Evolutionary conservation across 2,888 invertebrate genomes (phyloP).

Genomic region (Sinodicranocentrus sp.): DNA sequence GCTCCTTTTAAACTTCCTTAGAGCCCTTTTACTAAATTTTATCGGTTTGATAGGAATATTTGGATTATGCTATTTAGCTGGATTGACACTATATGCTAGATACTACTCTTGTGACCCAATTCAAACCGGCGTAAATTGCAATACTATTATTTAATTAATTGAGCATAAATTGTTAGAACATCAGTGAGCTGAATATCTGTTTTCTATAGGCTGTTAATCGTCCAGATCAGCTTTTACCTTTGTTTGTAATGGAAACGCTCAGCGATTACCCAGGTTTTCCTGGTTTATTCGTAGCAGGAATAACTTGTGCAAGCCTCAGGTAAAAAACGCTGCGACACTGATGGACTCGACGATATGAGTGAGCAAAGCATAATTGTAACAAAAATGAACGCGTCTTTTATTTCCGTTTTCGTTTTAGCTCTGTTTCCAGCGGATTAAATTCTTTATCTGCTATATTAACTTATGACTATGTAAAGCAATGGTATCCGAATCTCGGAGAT

Average conservation of each 20-base stretch:
- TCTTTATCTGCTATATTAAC: conserved; percentile 61
- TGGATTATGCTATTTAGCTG: conserved; percentile 53
- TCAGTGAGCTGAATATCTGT: no score
- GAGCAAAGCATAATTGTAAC: no score
- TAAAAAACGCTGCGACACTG: no score
- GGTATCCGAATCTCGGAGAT: conserved; percentile 58
- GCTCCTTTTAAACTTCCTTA: background rate
- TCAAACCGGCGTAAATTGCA: conserved; percentile 53
- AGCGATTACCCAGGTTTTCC: conserved; percentile 56
- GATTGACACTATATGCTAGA: conserved; percentile 66
- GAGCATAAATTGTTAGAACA: no score
- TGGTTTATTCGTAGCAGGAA: conserved; percentile 67
- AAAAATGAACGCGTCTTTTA: background rate
- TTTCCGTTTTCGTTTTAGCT: conserved; percentile 40
- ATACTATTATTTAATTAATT: no score
- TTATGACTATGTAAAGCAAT: conserved; percentile 64
- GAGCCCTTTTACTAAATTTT: conserved; percentile 63
- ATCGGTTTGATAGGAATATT: conserved; percentile 59
- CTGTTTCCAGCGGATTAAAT: conserved; percentile 67
- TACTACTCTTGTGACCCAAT: conserved; percentile 68
- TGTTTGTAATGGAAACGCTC: conserved; percentile 67
- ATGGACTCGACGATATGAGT: no score
- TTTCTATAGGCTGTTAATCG: conserved; percentile 44
- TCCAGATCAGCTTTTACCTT: conserved; percentile 61
- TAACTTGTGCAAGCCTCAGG: conserved; percentile 67